These are phyloP conservation scores for Heliconius himera DNA, from an alignment of 1,140 invertebrate species.

Conservation along the genomic window DNA sequence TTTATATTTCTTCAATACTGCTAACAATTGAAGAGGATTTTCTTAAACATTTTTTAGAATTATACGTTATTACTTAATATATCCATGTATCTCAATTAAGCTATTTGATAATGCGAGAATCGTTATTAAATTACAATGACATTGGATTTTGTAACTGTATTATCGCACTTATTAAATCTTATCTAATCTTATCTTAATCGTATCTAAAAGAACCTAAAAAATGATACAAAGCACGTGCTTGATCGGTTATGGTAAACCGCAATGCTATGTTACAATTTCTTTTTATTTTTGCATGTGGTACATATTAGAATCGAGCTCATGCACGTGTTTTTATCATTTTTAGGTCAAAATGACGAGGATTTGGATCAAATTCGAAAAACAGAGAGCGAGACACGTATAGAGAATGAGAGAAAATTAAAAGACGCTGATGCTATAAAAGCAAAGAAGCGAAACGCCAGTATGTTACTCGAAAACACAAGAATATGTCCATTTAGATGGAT, in stretches of 20 bases:
- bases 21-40: no score
- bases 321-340: constrained; percentile 67
- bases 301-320: constrained; percentile 41
- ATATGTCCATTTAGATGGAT: constrained; percentile 74
- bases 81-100: no score
- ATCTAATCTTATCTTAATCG: no score
- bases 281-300: constrained; percentile 38
- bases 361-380: constrained; percentile 31
- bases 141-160: no score
- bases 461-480: constrained; percentile 61
- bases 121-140: no score
- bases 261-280: constrained; percentile 15
- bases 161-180: no score
- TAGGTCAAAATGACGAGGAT: constrained; percentile 59
- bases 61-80: no score
- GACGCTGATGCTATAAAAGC: constrained; percentile 56
- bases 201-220: not conserved
- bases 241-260: constrained; percentile 26
- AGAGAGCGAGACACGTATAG: constrained; percentile 34
- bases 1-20: no score
- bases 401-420: constrained; percentile 48
- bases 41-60: no score
- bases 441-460: constrained; percentile 53
- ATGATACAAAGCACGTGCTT: constrained; percentile 41
- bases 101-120: no score